Evolutionary conservation across 2,888 invertebrate species (phyloP).

Genomic region (Linnaemya vulpina): DNA sequence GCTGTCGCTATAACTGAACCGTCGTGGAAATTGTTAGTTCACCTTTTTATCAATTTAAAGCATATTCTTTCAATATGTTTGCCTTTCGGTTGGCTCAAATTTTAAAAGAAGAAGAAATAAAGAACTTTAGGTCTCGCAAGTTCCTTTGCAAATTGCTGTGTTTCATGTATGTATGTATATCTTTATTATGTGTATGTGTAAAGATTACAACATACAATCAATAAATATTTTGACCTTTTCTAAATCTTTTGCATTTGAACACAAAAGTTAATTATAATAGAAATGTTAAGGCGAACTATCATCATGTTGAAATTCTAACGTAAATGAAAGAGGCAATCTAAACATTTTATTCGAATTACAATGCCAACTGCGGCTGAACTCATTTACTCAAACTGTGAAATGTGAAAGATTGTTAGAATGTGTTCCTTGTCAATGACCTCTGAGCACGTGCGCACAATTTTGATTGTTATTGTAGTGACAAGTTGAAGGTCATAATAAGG

Average conservation of each 20-base stretch:
- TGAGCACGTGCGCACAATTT: conserved; percentile 17
- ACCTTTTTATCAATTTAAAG: no score
- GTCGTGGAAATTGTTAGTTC: no score
- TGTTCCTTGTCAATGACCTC: conserved; percentile 54
- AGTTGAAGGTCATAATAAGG: conserved; percentile 43
- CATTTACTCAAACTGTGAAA: conserved; percentile 23
- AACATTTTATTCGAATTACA: conserved; percentile 16
- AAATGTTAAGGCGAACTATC: background rate
- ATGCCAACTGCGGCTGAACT: conserved; percentile 6
- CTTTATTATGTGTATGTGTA: no score
- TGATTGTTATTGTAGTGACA: conserved; percentile 43
- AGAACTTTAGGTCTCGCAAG: no score
- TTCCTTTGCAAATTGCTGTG: no score
- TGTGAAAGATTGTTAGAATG: conserved; percentile 12
- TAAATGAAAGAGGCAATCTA: conserved; percentile 13
- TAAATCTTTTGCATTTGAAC: no score
- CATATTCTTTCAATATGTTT: no score
- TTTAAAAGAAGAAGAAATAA: no score
- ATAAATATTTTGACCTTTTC: no score
- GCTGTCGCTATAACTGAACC: no score
- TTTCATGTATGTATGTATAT: background rate
- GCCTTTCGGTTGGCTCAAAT: no score
- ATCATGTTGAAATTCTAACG: background rate
- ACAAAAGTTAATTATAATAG: background rate
- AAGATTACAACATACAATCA: no score